Conservation (phyloP, 2,888 invertebrate species). For the Exocentrus adspersus region DNA sequence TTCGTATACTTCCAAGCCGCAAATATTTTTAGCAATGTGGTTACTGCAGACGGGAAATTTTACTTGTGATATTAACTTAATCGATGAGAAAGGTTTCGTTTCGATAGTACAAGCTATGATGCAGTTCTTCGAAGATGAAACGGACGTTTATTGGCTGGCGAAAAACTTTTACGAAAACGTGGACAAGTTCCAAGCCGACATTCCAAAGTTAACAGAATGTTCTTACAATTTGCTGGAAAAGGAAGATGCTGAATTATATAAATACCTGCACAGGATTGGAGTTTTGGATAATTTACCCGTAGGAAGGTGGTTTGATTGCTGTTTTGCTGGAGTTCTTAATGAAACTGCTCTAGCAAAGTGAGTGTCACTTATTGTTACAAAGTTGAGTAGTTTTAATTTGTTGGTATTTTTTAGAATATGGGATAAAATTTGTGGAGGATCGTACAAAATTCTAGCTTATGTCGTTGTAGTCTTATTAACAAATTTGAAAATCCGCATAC, state of each 20-base stretch:
- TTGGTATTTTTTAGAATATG: constrained; percentile 73
- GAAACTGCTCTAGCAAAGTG: constrained; percentile 83
- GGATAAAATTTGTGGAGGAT: constrained; percentile 90
- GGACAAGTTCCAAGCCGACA: constrained; percentile 42
- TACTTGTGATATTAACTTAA: constrained; percentile 54
- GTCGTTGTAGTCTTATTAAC: constrained; percentile 79
- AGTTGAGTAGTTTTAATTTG: no score
- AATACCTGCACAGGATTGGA: constrained; percentile 73
- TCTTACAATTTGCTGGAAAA: constrained; percentile 76
- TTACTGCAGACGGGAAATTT: constrained; percentile 78
- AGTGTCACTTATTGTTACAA: constrained; percentile 36
- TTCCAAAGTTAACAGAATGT: constrained; percentile 73
- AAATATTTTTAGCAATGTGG: constrained; percentile 84
- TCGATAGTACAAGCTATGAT: constrained; percentile 75
- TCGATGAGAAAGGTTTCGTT: constrained; percentile 56
- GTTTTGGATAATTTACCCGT: constrained; percentile 75
- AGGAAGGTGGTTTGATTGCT: constrained; percentile 82
- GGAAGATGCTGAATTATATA: constrained; percentile 79
- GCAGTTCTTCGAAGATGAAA: constrained; percentile 77
- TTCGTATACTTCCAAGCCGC: constrained; percentile 71
- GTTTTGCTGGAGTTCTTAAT: constrained; percentile 84
- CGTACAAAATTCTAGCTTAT: constrained; percentile 82
- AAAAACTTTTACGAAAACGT: constrained; percentile 79
- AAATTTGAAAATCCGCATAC: constrained; percentile 73
- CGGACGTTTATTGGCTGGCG: constrained; percentile 86